Base-by-base conservation (phyloP, 2,888 invertebrate species). In the Lasioglossum leucozonium region DNA sequence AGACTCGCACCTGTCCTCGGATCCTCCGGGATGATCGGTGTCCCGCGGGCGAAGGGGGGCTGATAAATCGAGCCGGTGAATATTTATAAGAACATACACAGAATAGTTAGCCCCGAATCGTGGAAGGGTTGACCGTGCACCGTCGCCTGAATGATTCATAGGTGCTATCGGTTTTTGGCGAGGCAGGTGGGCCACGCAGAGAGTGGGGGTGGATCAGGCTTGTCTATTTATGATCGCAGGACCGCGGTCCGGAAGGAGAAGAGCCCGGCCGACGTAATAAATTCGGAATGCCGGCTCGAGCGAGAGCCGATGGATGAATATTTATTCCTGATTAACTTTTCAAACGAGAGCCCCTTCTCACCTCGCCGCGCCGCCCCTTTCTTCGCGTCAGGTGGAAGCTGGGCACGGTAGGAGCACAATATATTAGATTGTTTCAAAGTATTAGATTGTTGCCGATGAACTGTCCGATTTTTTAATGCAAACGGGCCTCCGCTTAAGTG, bases 61-160 rank as follows among this genome's bases (percentile, higher is more conserved):
- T 47, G 77, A 82, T 78, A 84, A 78, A 76, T 55, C 55, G 42
- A 30, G 30, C 47, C 77, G 62, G 22, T 58, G 82, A 79, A 79
- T 77, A 87, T 79, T 84, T 82, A 84, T 69, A 73, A 82, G 73
- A 84, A 71, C 69, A 34, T 58, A 34, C 71, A 44, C 72, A 55
- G 79, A 67, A 69, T 79, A 82, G 82, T 71, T 58, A 69, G 65
- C 58, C 82, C 37, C 51, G 65, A n/a, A 44, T 8, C 65, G 65
- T 16, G 74, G 34, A 72, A 79, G 69, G 16, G 77, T 77, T 82
- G 69, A 42, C 58, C 58, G 69, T 73, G 40, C 42, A 30, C 18
- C 18, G n/a, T 4, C 42, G 73, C 0, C 73, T 82, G 82, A 84
- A 84, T 82, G 69, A 84, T 84, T 84, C 69, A 84, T 77, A 62